Evolutionary conservation across 2,888 invertebrate species (phyloP).

Genomic region (Reticulitermes lucifugus): DNA sequence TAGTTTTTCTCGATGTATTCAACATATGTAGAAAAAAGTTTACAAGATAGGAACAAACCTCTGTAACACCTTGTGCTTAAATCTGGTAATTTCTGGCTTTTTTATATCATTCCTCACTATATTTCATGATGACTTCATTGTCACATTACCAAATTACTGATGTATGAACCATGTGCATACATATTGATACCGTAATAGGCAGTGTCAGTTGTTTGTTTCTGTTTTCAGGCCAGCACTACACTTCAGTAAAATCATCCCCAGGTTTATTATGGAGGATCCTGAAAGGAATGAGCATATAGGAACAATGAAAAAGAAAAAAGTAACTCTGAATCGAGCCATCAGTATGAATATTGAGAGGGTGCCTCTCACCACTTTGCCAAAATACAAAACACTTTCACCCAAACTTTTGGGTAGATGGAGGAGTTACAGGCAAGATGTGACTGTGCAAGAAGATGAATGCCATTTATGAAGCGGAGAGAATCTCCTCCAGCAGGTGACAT

Average conservation of each 20-base stretch:
- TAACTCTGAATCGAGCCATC: slow-evolving; percentile 63
- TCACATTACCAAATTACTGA: too few species aligned
- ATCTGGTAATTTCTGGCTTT: too few species aligned
- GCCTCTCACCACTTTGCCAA: slow-evolving; percentile 49
- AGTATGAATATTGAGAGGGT: slow-evolving; percentile 62
- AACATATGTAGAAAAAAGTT: too few species aligned
- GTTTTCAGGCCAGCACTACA: not conserved
- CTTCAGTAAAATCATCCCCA: not conserved
- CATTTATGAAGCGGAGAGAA: slow-evolving; percentile 77
- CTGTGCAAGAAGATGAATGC: not conserved
- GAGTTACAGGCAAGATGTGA: not conserved
- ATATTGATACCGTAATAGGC: too few species aligned
- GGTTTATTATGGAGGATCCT: not conserved
- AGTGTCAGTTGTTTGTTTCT: too few species aligned
- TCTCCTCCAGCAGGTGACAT: slow-evolving; percentile 85
- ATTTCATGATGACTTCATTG: not conserved
- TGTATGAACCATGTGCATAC: not conserved
- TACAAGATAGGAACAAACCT: too few species aligned
- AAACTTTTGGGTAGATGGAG: slow-evolving; percentile 38
- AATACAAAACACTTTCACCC: slow-evolving; percentile 47
- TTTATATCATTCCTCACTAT: too few species aligned
- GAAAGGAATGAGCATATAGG: not conserved
- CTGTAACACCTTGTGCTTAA: too few species aligned
- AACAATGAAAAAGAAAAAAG: slow-evolving; percentile 53
- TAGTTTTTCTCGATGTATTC: too few species aligned